Evolutionary conservation across 2,797 vertebrate genomes (phyloP).

Genomic region (Alfaro cultratus): DNA sequence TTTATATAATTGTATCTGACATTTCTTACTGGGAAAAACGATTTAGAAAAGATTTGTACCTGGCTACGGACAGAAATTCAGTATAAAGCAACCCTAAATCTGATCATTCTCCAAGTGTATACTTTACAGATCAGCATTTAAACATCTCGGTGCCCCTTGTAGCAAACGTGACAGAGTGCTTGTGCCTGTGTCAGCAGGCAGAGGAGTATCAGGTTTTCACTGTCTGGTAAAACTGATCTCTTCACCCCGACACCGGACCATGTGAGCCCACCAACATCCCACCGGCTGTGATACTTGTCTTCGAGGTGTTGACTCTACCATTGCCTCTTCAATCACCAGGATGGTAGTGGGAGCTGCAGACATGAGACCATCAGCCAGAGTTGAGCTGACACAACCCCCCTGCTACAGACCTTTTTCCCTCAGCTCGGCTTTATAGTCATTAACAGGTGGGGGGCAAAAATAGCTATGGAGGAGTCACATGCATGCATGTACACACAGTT

Average conservation of each 20-base stretch:
- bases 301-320: conserved; percentile 60
- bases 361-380: conserved; percentile 43
- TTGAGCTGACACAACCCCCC: conserved; percentile 41
- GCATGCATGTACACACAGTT: conserved; percentile 8
- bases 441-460: conserved; percentile 83
- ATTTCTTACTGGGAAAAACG: neutral
- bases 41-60: neutral
- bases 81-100: neutral
- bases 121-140: neutral
- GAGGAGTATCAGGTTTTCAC: conserved; percentile 9
- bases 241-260: conserved; percentile 14
- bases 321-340: conserved; percentile 58
- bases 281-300: conserved; percentile 22
- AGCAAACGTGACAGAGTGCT: conserved; percentile 6
- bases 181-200: conserved; percentile 25
- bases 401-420: conserved; percentile 22
- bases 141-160: neutral
- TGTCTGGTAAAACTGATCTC: conserved; percentile 7
- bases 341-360: conserved; percentile 32
- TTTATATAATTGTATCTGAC: neutral
- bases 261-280: conserved; percentile 19
- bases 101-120: neutral
- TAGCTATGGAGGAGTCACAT: conserved; percentile 56
- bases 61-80: neutral
- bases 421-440: conserved; percentile 77